phyloP scores from a whole-genome alignment of 2,113 vertebrate species.

The Mustelus asterias region DNA sequence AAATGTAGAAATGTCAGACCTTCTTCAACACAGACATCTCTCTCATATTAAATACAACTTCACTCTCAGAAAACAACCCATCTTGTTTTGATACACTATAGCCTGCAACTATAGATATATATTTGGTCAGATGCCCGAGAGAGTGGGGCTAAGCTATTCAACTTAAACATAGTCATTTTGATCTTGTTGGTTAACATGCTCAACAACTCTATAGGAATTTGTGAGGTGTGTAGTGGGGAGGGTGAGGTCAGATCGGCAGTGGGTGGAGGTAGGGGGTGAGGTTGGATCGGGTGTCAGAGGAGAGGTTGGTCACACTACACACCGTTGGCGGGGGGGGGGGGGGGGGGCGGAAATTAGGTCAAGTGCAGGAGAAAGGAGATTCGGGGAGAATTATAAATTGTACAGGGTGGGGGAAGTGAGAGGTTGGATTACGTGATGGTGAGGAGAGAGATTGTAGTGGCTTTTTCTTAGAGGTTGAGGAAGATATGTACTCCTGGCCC shows the following conservation, averaged over 20 bases:
- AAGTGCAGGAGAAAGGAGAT: not conserved
- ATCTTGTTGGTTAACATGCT: not conserved
- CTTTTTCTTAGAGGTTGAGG: not conserved
- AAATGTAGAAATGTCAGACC: not conserved
- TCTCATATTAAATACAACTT: not conserved
- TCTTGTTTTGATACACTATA: not conserved
- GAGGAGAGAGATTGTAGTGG: not conserved
- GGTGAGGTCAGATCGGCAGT: not conserved
- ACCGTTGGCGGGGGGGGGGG: not conserved
- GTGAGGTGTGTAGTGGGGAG: not conserved
- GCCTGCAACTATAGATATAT: not conserved
- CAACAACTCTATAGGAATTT: not conserved
- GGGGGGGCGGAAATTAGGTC: not conserved
- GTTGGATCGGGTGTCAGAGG: not conserved
- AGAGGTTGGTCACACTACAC: not conserved
- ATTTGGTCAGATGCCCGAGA: not conserved
- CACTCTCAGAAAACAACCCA: not conserved
- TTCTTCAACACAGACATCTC: not conserved
- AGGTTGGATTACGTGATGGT: too few relatives aligned
- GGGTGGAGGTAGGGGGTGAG: not conserved
- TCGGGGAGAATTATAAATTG: too few relatives aligned
- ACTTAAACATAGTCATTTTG: not conserved
- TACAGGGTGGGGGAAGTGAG: too few relatives aligned
- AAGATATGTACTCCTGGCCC: not conserved
- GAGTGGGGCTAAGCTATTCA: not conserved